A percentile compares a stretch with the other conserved stretches of the same genome.
Conservation (phyloP, 2,797 vertebrate genomes). For the Lepilemur ruficaudatus region DNA sequence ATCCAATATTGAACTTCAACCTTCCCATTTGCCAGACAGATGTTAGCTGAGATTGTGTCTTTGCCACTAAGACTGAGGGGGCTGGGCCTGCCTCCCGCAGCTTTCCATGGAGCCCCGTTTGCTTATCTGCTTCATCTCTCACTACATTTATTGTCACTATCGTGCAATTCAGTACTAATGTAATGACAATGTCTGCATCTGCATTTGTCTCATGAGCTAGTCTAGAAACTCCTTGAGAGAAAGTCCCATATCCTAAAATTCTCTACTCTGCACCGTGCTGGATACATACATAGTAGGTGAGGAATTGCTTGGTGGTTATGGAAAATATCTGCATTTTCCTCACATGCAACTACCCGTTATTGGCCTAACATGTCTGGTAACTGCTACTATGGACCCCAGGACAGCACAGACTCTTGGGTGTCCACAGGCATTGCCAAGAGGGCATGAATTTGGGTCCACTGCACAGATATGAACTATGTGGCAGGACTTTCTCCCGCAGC, state of each 20-base stretch:
- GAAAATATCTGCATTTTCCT: background rate
- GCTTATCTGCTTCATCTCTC: background rate
- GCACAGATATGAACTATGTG: background rate
- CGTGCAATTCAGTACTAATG: too few relatives aligned
- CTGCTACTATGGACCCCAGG: background rate
- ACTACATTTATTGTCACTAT: background rate
- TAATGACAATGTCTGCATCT: background rate
- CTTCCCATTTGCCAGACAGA: background rate
- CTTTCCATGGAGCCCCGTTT: background rate
- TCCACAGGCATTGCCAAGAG: background rate
- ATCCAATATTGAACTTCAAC: background rate
- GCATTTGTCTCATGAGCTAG: background rate
- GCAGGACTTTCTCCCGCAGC: background rate
- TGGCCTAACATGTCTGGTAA: background rate
- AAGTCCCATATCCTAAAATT: background rate
- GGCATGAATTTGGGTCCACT: too few relatives aligned
- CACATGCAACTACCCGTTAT: background rate
- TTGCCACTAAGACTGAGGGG: background rate
- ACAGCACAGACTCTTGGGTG: background rate
- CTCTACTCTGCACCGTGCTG: background rate
- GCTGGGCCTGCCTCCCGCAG: background rate
- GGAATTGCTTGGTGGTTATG: background rate
- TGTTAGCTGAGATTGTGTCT: background rate
- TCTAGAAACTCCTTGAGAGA: background rate
- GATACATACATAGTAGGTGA: background rate